Evolutionary conservation across 2,888 invertebrate genomes (phyloP), one percentile per base, ranked within the genome.

Genomic region (Teleiodes luculella): DNA sequence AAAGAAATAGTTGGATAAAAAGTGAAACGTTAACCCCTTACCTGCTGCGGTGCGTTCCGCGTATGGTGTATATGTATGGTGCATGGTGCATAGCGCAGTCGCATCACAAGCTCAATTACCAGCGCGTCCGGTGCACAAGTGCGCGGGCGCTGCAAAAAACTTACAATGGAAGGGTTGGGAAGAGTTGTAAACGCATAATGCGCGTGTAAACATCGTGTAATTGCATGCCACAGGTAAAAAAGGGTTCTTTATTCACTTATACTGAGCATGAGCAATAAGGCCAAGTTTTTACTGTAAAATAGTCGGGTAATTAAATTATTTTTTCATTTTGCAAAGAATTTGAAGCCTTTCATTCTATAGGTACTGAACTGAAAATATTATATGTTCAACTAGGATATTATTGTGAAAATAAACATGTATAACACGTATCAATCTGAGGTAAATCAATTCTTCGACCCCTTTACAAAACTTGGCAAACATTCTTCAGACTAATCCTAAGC

Each of bases 141-240:
- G 86, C 65, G 65, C 57, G 60, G 28, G 53, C 64, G 65, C 64
- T 75, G 60, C 24, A 82, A 84, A 83, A 84, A 81, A 71, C 62
- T 46, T 62, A 82, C 81, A 86, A 85, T 79, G 63, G 80, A 84
- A 86, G 84, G 83, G 85, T 83, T 86, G 77, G 73, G 72, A 86
- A 83, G 81, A 74, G 81, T 83, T 83, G 75, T 76, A 76, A 76
- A 77, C 67, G 73, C 74, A 81, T 86, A 83, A 87, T 80, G 76
- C 69, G 77, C 87, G 85, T 87, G 85, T 88, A 88, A 88, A 83
- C 80, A 86, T 86, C 87, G 81, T 81, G 81, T 87, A 87, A 87
- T 86, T 84, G 81, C 73, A 72, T 71, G 69, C 70, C 72, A 74
- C 83, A 85, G 80, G 83, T 84, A 82, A 71, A 82, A 71, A 83